Conservation (phyloP, 35 echinoderm and acorn worm species). For the Anneissia japonica region DNA sequence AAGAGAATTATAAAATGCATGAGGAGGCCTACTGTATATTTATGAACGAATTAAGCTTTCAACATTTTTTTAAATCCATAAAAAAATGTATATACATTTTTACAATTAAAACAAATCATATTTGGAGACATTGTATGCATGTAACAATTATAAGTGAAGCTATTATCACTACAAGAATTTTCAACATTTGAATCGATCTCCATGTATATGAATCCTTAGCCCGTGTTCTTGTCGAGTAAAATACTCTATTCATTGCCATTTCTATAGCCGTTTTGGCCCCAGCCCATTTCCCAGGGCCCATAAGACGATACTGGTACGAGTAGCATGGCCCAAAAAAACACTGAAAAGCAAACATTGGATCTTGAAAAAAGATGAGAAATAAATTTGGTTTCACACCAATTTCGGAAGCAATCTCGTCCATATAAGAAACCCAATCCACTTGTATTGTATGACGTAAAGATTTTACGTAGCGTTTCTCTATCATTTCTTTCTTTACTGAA, state of each 20-base stretch:
- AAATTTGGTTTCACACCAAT: constrained; percentile 77
- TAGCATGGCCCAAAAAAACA: constrained; percentile 58
- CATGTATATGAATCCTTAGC: too few relatives aligned
- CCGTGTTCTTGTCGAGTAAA: constrained; percentile 51
- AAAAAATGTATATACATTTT: too few relatives aligned
- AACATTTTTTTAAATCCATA: too few relatives aligned
- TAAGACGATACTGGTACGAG: constrained; percentile 79
- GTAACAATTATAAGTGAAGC: too few relatives aligned
- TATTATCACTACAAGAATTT: too few relatives aligned
- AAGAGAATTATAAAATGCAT: too few relatives aligned
- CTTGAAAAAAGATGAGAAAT: constrained; percentile 32
- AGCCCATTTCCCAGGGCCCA: constrained; percentile 80
- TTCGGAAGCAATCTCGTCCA: constrained; percentile 62
- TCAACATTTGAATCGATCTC: too few relatives aligned
- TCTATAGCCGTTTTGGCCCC: constrained; percentile 66
- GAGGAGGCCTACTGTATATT: too few relatives aligned
- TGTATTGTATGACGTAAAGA: constrained; percentile 83
- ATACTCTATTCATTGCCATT: constrained; percentile 44
- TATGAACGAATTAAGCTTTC: too few relatives aligned
- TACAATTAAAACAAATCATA: too few relatives aligned
- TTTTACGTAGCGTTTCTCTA: constrained; percentile 48
- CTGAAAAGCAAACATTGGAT: constrained; percentile 53
- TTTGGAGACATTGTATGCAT: too few relatives aligned
- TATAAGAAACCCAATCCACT: constrained; percentile 70
- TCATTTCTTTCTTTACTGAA: constrained; percentile 30